Evolutionary conservation across 2,888 invertebrate species (phyloP).

Genomic region (Mycogona germanica): DNA sequence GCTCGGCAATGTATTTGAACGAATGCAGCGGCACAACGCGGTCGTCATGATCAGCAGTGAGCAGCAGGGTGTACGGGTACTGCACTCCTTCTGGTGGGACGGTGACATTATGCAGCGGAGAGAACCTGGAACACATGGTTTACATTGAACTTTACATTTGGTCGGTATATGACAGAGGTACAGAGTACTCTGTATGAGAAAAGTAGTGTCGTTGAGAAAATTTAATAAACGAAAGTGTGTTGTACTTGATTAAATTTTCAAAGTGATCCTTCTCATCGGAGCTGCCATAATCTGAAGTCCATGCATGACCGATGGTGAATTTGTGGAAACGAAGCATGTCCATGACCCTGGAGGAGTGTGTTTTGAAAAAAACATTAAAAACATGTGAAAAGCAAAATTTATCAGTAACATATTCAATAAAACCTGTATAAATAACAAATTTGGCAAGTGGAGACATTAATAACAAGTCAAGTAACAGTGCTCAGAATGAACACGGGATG

Average conservation of each 20-base stretch:
- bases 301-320: constrained; percentile 94
- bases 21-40: constrained; percentile 96
- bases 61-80: constrained; percentile 81
- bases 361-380: constrained; percentile 22
- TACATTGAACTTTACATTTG: neutral
- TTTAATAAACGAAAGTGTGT: constrained; percentile 11
- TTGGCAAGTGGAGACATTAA: too few relatives aligned
- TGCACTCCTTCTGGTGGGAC: constrained; percentile 39
- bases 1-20: constrained; percentile 80
- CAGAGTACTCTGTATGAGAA: neutral
- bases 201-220: too few relatives aligned
- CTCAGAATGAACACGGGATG: too few relatives aligned
- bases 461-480: too few relatives aligned
- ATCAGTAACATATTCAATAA: neutral
- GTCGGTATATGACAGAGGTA: neutral
- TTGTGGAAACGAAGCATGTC: constrained; percentile 97
- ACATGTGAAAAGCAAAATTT: constrained; percentile 7
- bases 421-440: too few relatives aligned
- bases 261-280: constrained; percentile 72
- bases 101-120: constrained; percentile 84
- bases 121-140: constrained; percentile 43
- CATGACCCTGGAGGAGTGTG: constrained; percentile 67
- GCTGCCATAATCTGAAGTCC: constrained; percentile 92
- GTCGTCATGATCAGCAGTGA: constrained; percentile 98
- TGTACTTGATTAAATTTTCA: constrained; percentile 57